These are phyloP conservation scores for Caradrina kadenii DNA, from an alignment of 2,888 invertebrate species.

Conservation along the genomic window DNA sequence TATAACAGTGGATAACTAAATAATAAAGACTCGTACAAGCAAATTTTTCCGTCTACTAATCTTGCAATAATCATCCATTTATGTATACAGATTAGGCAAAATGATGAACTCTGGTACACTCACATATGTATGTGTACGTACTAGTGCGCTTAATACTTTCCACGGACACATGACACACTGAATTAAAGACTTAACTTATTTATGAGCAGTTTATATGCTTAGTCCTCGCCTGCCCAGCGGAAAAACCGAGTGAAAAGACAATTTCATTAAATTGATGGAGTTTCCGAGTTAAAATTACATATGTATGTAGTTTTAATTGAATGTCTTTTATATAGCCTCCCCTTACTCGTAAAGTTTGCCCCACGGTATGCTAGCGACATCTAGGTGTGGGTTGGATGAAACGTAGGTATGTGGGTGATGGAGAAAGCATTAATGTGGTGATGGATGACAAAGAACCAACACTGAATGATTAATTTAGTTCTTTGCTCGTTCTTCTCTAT, in stretches of 20 bases:
- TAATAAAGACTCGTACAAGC: too few relatives aligned
- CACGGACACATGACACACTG: background rate
- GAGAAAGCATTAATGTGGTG: background rate
- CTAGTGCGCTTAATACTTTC: conserved; percentile 4
- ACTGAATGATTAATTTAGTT: too few relatives aligned
- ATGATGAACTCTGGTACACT: too few relatives aligned
- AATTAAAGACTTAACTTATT: conserved; percentile 39
- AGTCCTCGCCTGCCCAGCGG: conserved; percentile 9
- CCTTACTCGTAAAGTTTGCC: conserved; percentile 48
- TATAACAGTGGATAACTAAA: too few relatives aligned
- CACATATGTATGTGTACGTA: background rate
- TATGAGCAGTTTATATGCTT: conserved; percentile 51
- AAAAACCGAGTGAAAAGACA: conserved; percentile 43
- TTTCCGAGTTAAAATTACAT: conserved; percentile 52
- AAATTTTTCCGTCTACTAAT: background rate
- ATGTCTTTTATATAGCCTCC: conserved; percentile 56
- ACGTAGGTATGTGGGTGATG: background rate
- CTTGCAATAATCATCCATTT: too few relatives aligned
- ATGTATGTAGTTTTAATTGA: conserved; percentile 62
- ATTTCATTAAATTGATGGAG: conserved; percentile 57
- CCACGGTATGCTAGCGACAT: conserved; percentile 22
- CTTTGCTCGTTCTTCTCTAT: too few relatives aligned
- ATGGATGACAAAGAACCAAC: background rate
- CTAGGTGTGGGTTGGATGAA: background rate
- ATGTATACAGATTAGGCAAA: too few relatives aligned